phyloP scores from a whole-genome alignment of 2,113 vertebrate species.

The Stigmatopora nigra region DNA sequence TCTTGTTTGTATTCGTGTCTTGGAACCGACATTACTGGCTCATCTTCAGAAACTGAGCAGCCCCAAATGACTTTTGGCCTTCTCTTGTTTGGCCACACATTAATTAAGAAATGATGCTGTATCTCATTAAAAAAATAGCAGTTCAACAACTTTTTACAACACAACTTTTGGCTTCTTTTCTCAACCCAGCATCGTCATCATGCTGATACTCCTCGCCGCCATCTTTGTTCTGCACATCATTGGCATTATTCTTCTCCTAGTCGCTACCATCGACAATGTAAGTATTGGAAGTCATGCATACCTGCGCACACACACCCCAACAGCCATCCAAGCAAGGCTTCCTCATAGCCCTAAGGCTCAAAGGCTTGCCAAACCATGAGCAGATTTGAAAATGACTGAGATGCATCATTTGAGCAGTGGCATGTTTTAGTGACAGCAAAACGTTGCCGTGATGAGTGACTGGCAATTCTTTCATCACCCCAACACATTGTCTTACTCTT shows the following conservation, averaged over 20 bases:
- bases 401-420: neutral
- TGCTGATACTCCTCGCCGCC: constrained; percentile 65
- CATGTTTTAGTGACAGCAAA: constrained; percentile 1
- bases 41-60: neutral
- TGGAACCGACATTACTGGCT: constrained; percentile 15
- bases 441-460: neutral
- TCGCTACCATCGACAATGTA: constrained; percentile 65
- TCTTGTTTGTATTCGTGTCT: neutral
- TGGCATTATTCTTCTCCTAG: constrained; percentile 54
- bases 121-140: neutral
- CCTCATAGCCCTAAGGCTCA: neutral
- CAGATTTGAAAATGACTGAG: neutral
- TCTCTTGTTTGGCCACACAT: neutral
- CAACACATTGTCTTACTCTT: constrained; percentile 1
- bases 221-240: constrained; percentile 63
- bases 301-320: neutral
- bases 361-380: neutral
- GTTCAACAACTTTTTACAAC: neutral
- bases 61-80: neutral
- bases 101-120: neutral
- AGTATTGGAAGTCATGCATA: constrained; percentile 10
- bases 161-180: constrained; percentile 16
- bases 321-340: neutral
- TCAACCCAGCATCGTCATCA: constrained; percentile 50
- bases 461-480: constrained; percentile 7